Evolutionary conservation across 2,113 vertebrate species (phyloP).

Genomic region (Boleophthalmus pectinirostris): DNA sequence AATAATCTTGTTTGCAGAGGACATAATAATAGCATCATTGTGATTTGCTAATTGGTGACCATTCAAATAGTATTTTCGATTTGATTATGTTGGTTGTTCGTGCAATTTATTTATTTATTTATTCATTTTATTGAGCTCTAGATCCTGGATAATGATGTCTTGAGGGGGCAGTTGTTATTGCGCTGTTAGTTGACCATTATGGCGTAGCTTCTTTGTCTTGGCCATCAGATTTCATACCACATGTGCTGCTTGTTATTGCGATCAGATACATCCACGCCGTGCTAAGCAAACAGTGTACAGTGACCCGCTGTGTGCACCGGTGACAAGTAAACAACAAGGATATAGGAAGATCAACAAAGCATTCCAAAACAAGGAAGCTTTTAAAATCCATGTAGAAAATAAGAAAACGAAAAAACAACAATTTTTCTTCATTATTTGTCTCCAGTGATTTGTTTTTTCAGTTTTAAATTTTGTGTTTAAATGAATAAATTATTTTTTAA

Average conservation of each 20-base stretch:
- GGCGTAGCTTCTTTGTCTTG: slow-evolving; percentile 30
- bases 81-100: neutral
- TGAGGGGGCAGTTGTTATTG: slow-evolving; percentile 47
- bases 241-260: slow-evolving; percentile 43
- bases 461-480: no score
- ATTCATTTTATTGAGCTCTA: slow-evolving; percentile 65
- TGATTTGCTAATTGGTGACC: neutral
- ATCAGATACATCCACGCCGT: slow-evolving; percentile 23
- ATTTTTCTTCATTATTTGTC: no score
- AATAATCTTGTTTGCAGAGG: neutral
- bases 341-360: slow-evolving; percentile 11
- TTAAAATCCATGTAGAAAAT: no score
- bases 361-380: neutral
- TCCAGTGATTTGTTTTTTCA: no score
- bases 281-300: slow-evolving; percentile 23
- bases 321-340: slow-evolving; percentile 13
- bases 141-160: slow-evolving; percentile 56
- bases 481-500: no score
- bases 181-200: slow-evolving; percentile 48
- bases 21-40: neutral
- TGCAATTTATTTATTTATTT: slow-evolving; percentile 28
- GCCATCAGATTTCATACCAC: neutral
- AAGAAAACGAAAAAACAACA: no score
- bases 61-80: neutral
- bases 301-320: slow-evolving; percentile 23